These are phyloP conservation scores for Nymphalis c-album DNA, from an alignment of 2,888 invertebrate species.

Conservation along the genomic window DNA sequence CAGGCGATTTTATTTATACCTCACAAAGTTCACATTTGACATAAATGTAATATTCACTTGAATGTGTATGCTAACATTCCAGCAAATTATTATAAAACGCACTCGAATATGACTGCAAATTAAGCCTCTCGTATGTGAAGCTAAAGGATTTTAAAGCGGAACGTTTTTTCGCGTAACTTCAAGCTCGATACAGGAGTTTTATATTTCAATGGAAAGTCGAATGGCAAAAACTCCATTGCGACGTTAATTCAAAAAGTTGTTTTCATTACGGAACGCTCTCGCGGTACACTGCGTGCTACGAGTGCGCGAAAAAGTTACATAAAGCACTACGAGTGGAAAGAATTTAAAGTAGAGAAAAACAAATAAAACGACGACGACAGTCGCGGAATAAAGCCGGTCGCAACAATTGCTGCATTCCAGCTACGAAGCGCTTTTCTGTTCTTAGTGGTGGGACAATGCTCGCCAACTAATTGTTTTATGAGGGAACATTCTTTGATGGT, in stretches of 20 bases:
- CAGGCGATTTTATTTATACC: too few species aligned
- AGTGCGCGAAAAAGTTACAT: slow-evolving; percentile 63
- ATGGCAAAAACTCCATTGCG: slow-evolving; percentile 66
- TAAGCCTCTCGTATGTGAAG: slow-evolving; percentile 40
- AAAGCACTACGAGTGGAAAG: slow-evolving; percentile 66
- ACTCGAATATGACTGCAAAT: slow-evolving; percentile 39
- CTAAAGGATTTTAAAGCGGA: slow-evolving; percentile 47
- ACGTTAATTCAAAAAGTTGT: slow-evolving; percentile 79
- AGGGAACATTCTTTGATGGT: slow-evolving; percentile 22
- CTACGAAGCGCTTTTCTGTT: slow-evolving; percentile 52
- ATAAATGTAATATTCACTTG: slow-evolving; percentile 23
- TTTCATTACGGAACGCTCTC: slow-evolving; percentile 72
- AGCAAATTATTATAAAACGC: slow-evolving; percentile 34
- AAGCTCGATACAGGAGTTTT: slow-evolving; percentile 61
- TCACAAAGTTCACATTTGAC: neutral
- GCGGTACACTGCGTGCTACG: slow-evolving; percentile 56
- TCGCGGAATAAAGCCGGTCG: slow-evolving; percentile 64
- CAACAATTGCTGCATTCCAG: slow-evolving; percentile 76
- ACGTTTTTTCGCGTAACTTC: slow-evolving; percentile 52
- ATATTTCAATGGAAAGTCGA: slow-evolving; percentile 68
- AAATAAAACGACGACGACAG: slow-evolving; percentile 66
- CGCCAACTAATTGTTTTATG: slow-evolving; percentile 32
- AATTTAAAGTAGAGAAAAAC: slow-evolving; percentile 69
- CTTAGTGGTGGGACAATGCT: slow-evolving; percentile 45
- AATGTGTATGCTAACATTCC: slow-evolving; percentile 26